phyloP scores from a whole-genome alignment of 2,888 invertebrate genomes.

The Liposcelis brunnea region DNA sequence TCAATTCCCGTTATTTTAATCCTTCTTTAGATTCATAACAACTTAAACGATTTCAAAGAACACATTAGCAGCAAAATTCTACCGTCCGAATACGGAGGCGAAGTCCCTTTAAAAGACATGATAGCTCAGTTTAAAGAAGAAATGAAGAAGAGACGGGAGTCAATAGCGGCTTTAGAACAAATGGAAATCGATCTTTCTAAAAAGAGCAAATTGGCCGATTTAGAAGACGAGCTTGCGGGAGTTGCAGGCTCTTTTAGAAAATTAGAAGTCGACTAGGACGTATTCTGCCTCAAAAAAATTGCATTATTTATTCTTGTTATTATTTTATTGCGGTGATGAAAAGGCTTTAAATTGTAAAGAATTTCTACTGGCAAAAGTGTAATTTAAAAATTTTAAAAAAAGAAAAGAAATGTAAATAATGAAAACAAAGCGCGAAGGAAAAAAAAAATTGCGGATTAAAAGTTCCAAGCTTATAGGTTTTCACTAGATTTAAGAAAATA shows the following conservation, averaged over 20 bases:
- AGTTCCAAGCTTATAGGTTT: no score
- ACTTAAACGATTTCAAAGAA: conserved; percentile 28
- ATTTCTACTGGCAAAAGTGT: no score
- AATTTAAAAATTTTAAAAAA: no score
- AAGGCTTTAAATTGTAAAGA: no score
- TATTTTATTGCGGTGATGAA: neutral
- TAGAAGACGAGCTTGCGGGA: conserved; percentile 59
- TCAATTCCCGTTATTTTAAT: conserved; percentile 6
- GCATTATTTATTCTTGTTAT: no score
- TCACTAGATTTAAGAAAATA: no score
- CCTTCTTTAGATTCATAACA: conserved; percentile 23
- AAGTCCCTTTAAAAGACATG: conserved; percentile 69
- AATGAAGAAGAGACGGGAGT: conserved; percentile 19
- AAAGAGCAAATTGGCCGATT: conserved; percentile 51
- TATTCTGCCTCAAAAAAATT: no score
- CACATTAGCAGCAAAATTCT: conserved; percentile 42
- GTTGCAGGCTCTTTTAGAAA: conserved; percentile 61
- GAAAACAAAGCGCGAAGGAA: no score
- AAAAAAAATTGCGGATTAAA: no score
- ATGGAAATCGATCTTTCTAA: conserved; percentile 36
- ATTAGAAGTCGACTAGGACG: conserved; percentile 53
- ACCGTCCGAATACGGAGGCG: conserved; percentile 68
- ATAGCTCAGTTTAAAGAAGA: conserved; percentile 31
- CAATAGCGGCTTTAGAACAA: conserved; percentile 22
- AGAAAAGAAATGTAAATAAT: no score